These are phyloP conservation scores for Aselliscus stoliczkanus DNA, from an alignment of 2,797 vertebrate genomes.

Conservation along the genomic window DNA sequence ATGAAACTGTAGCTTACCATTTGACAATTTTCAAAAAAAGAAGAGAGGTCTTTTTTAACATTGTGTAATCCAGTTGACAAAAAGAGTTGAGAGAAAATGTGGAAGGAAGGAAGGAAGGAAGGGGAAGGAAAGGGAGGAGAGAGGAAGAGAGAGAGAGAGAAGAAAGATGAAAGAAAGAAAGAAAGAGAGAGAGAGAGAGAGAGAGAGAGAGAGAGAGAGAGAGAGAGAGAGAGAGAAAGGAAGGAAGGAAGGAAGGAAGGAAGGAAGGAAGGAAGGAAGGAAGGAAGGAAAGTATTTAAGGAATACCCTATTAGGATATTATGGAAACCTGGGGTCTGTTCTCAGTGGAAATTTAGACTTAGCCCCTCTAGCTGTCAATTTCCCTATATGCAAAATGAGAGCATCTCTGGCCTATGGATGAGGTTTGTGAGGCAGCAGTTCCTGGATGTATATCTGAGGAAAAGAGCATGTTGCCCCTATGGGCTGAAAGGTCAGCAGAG, in stretches of 20 bases:
- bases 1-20: background rate
- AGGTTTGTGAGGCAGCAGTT: background rate
- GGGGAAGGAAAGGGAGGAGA: fast-evolving
- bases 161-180: fast-evolving
- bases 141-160: fast-evolving
- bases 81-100: background rate
- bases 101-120: background rate
- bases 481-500: background rate
- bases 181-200: fast-evolving
- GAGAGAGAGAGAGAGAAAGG: fast-evolving
- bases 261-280: fast-evolving
- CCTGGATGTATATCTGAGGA: background rate
- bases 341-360: background rate
- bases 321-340: background rate
- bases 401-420: background rate
- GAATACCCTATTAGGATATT: background rate
- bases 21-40: background rate
- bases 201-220: fast-evolving
- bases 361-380: background rate
- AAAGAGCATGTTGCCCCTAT: background rate
- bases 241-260: too few relatives aligned
- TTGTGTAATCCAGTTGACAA: background rate
- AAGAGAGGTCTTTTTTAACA: background rate
- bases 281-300: background rate
- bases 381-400: background rate